These are phyloP conservation scores for Cordilura impudica DNA, from an alignment of 2,888 invertebrate genomes.

Conservation along the genomic window DNA sequence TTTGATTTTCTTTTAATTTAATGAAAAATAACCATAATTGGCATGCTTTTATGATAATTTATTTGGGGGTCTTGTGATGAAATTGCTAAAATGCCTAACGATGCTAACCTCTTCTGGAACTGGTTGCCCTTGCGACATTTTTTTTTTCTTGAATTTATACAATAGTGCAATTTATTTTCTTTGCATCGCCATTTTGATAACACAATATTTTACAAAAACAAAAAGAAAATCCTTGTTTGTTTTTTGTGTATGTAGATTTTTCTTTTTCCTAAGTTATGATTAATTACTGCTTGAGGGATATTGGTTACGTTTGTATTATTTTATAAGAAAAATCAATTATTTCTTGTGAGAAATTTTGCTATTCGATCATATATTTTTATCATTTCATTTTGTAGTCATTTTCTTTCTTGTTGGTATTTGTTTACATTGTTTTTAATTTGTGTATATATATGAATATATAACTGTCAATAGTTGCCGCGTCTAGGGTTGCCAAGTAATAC, in stretches of 20 bases:
- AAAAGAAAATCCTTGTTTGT: background rate
- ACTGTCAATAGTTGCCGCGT: slow-evolving; percentile 44
- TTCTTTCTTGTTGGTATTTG: slow-evolving; percentile 33
- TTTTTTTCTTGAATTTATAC: slow-evolving; percentile 7
- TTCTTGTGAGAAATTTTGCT: slow-evolving; percentile 13
- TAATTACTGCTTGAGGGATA: background rate
- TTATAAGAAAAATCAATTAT: slow-evolving; percentile 10
- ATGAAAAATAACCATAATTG: background rate
- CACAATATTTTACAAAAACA: background rate
- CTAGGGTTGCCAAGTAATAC: slow-evolving; percentile 23
- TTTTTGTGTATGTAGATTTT: background rate
- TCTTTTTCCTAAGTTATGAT: background rate
- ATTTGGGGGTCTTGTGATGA: background rate
- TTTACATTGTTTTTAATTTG: slow-evolving; percentile 50
- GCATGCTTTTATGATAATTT: background rate
- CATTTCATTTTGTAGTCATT: background rate
- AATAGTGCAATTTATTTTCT: slow-evolving; percentile 27
- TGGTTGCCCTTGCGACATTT: slow-evolving; percentile 61
- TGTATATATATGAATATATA: slow-evolving; percentile 40
- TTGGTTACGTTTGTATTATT: background rate
- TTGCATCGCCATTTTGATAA: slow-evolving; percentile 56
- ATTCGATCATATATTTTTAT: background rate
- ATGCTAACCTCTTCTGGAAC: slow-evolving; percentile 39
- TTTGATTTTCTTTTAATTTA: background rate
- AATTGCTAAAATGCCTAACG: background rate